Conservation (phyloP, 2,113 vertebrate genomes). For the Phaetusa simplex region DNA sequence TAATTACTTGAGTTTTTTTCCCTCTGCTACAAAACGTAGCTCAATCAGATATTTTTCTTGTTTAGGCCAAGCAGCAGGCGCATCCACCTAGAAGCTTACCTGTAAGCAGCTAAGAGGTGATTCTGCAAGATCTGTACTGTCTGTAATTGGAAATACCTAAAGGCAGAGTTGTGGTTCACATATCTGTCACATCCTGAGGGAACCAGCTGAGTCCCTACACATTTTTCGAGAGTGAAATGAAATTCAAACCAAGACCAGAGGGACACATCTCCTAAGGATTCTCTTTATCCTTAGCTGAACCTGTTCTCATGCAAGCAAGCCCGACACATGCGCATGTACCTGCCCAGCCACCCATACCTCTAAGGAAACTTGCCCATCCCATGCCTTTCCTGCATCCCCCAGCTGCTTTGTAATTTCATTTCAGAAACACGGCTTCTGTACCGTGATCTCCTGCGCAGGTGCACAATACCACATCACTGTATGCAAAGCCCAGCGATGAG, state of each 20-base stretch:
- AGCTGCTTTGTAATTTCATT: not conserved
- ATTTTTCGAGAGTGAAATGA: not conserved
- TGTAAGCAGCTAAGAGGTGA: not conserved
- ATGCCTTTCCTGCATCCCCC: not conserved
- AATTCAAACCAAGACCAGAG: not conserved
- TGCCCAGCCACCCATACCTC: not conserved
- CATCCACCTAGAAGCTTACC: not conserved
- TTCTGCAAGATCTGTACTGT: not conserved
- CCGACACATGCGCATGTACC: accelerated
- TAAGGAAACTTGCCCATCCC: not conserved
- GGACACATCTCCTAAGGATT: not conserved
- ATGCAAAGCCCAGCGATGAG: not conserved
- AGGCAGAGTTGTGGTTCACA: not conserved
- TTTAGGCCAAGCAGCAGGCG: not conserved
- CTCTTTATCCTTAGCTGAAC: not conserved
- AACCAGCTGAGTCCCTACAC: not conserved
- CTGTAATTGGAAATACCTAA: not conserved
- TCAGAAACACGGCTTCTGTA: not conserved
- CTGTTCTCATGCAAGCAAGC: not conserved
- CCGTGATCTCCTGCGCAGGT: not conserved
- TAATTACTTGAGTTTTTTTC: not conserved
- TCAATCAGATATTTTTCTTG: not conserved
- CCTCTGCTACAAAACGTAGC: not conserved
- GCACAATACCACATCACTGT: not conserved
- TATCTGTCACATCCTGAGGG: not conserved